Percentiles rank a stretch among this genome's conserved stretches.
These are phyloP conservation scores for Thunnus thynnus DNA, from an alignment of 2,113 vertebrate genomes.

Conservation along the genomic window DNA sequence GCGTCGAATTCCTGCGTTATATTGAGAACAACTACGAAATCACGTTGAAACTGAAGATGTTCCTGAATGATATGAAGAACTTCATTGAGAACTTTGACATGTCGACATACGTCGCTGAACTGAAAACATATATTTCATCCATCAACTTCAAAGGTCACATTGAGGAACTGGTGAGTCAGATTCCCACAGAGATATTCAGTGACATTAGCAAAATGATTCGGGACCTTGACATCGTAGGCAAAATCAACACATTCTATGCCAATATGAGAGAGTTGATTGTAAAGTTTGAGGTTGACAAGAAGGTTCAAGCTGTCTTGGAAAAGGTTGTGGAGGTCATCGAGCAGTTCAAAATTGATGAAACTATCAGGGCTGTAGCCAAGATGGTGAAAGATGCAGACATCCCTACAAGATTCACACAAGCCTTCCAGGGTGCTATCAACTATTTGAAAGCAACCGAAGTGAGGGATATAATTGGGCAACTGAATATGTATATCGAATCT, in stretches of 20 bases:
- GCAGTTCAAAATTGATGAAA: conserved; percentile 87
- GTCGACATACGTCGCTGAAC: conserved; percentile 62
- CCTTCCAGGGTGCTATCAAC: conserved; percentile 76
- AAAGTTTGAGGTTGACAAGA: conserved; percentile 86
- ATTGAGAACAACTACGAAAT: conserved; percentile 85
- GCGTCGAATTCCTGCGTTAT: conserved; percentile 84
- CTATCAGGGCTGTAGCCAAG: conserved; percentile 72
- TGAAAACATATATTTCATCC: conserved; percentile 75
- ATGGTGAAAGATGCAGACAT: conserved; percentile 82
- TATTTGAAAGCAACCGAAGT: conserved; percentile 86
- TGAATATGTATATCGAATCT: conserved; percentile 85
- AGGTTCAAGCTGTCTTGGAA: conserved; percentile 84
- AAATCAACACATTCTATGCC: conserved; percentile 81
- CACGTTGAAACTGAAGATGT: conserved; percentile 75
- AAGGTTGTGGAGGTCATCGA: conserved; percentile 84
- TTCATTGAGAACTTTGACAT: conserved; percentile 84
- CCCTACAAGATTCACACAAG: conserved; percentile 71
- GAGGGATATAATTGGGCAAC: conserved; percentile 82
- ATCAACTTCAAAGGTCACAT: conserved; percentile 70
- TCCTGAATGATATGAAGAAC: conserved; percentile 79
- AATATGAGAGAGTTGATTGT: conserved; percentile 82
- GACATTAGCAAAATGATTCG: conserved; percentile 76
- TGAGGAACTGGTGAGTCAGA: conserved; percentile 62
- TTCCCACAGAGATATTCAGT: conserved; percentile 78
- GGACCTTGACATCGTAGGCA: conserved; percentile 84